Conservation (phyloP, 2,113 vertebrate genomes). For the Sphyrna mokarran region DNA sequence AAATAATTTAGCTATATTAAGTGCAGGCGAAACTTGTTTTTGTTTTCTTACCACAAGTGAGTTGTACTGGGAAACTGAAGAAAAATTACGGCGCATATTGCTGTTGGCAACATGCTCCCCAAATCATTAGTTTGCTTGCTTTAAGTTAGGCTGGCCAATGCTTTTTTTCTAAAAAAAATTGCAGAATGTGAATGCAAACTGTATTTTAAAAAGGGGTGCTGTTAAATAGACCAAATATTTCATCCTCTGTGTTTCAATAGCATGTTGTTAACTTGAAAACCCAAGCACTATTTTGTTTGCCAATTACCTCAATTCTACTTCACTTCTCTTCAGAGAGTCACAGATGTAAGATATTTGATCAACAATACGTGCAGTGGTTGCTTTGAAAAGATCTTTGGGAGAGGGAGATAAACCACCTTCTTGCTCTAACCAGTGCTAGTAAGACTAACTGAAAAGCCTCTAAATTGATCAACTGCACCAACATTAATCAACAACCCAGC, state of each 20-base stretch:
- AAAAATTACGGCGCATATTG: not conserved
- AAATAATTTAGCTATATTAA: not conserved
- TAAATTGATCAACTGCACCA: not conserved
- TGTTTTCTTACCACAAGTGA: not conserved
- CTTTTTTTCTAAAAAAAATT: not conserved
- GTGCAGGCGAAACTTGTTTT: not conserved
- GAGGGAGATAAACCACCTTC: not conserved
- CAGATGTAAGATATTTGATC: not conserved
- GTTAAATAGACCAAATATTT: not conserved
- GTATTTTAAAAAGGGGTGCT: not conserved
- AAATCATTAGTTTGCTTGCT: not conserved
- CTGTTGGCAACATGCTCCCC: not conserved
- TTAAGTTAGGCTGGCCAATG: not conserved
- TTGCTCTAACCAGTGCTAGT: not conserved
- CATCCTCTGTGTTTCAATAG: not conserved
- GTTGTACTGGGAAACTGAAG: not conserved
- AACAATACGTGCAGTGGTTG: not conserved
- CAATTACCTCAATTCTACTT: not conserved
- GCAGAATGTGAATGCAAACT: not conserved
- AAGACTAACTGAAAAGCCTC: not conserved
- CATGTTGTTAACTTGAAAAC: not conserved
- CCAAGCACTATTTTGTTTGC: not conserved
- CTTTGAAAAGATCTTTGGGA: not conserved
- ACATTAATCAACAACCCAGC: not conserved
- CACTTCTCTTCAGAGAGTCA: not conserved